Evolutionary conservation across 2,113 vertebrate genomes (phyloP).

Genomic region (Ictalurus furcatus): DNA sequence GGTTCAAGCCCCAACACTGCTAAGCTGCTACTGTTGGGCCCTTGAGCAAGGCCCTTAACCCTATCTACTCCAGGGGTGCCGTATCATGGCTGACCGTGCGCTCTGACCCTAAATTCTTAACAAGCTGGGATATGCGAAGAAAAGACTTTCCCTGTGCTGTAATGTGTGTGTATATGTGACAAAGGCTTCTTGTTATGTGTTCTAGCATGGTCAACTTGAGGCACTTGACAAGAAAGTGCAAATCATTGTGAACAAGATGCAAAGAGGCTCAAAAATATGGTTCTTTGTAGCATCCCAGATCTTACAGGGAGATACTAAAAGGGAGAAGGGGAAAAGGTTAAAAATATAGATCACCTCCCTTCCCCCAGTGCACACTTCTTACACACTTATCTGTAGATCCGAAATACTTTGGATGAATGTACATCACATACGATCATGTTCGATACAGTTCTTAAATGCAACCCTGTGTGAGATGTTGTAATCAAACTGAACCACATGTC

Average conservation of each 20-base stretch:
- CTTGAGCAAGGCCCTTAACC: background rate
- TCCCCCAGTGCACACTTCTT: background rate
- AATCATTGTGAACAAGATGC: background rate
- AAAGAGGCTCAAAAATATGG: background rate
- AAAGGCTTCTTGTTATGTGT: background rate
- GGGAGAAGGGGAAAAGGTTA: slow-evolving; percentile 5
- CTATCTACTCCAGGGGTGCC: background rate
- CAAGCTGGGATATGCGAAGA: background rate
- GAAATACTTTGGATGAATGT: background rate
- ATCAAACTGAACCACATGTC: background rate
- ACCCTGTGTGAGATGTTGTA: background rate
- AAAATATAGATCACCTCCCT: slow-evolving; percentile 2
- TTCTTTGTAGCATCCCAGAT: background rate
- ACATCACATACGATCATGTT: background rate
- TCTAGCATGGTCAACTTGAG: background rate
- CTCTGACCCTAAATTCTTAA: background rate
- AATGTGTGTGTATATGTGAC: background rate
- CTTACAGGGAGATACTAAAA: slow-evolving; percentile 41
- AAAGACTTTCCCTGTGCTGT: background rate
- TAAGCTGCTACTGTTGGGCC: background rate
- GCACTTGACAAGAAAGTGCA: background rate
- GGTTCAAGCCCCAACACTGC: background rate
- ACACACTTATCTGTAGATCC: background rate
- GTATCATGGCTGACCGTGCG: background rate
- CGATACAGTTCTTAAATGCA: background rate